Conservation (phyloP, 2,113 vertebrate species). For the Nipponia nippon region DNA sequence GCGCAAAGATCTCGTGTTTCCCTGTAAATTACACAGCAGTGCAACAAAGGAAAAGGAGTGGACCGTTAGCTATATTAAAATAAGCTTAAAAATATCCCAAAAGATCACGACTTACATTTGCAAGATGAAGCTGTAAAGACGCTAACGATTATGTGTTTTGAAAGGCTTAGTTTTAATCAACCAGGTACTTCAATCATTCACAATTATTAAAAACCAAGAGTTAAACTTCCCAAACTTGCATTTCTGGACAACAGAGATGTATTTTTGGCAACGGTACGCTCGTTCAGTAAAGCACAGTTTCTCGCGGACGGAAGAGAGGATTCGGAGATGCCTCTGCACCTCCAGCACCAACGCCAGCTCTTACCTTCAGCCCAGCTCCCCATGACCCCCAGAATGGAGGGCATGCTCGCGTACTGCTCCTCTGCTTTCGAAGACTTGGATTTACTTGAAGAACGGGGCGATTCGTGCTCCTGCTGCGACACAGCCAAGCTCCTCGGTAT, state of each 20-base stretch:
- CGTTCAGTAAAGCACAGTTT: accelerated
- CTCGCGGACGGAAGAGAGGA: accelerated
- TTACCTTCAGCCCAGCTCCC: slow-evolving; percentile 85
- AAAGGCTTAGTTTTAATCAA: neutral
- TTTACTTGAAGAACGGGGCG: neutral
- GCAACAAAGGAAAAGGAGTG: neutral
- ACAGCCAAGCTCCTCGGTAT: slow-evolving; percentile 59
- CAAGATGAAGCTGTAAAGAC: neutral
- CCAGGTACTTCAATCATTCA: neutral
- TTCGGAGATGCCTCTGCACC: neutral
- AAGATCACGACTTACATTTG: neutral
- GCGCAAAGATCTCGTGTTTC: neutral
- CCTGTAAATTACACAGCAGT: neutral
- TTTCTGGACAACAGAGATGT: neutral
- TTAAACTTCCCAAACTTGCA: neutral
- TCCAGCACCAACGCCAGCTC: neutral
- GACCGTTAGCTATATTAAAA: neutral
- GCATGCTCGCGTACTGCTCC: slow-evolving; percentile 77
- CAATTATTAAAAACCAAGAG: neutral
- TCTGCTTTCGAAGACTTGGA: slow-evolving; percentile 75
- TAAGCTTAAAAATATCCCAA: neutral
- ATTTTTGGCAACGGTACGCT: neutral
- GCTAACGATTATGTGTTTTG: neutral
- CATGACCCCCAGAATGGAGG: slow-evolving; percentile 78
- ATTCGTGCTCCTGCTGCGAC: slow-evolving; percentile 12